phyloP scores from a whole-genome alignment of 2,113 vertebrate genomes.

The Nibea albiflora region DNA sequence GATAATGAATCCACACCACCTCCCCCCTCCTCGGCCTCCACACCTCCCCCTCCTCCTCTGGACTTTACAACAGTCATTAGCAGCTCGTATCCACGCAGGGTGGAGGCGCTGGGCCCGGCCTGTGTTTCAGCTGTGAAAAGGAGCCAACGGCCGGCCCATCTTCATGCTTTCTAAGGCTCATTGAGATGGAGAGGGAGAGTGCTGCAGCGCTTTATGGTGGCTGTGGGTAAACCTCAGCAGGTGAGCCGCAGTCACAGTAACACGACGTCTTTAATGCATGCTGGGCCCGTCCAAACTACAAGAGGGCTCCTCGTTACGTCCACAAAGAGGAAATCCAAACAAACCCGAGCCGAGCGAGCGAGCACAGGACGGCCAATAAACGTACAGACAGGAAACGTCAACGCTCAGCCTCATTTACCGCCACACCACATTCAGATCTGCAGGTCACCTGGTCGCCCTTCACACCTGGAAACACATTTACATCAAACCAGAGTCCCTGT shows the following conservation, averaged over 20 bases:
- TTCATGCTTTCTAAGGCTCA: slow-evolving; percentile 78
- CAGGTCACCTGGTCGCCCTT: no score
- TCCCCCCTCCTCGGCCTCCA: not conserved
- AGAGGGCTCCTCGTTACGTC: slow-evolving; percentile 73
- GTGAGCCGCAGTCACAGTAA: slow-evolving; percentile 67
- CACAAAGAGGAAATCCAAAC: slow-evolving; percentile 81
- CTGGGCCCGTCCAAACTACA: slow-evolving; percentile 66
- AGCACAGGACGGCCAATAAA: no score
- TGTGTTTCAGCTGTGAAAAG: slow-evolving; percentile 73
- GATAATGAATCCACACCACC: slow-evolving; percentile 63
- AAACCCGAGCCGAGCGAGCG: slow-evolving; percentile 37
- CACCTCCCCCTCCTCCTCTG: not conserved
- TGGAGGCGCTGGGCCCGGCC: slow-evolving; percentile 62
- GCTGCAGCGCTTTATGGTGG: slow-evolving; percentile 67
- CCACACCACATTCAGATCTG: no score
- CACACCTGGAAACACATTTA: no score
- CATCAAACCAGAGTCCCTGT: no score
- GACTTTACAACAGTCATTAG: slow-evolving; percentile 83
- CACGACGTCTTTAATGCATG: slow-evolving; percentile 68
- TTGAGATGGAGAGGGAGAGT: slow-evolving; percentile 74
- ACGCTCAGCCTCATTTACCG: no score
- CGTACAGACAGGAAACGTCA: no score
- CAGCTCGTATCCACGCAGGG: slow-evolving; percentile 71
- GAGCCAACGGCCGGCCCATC: slow-evolving; percentile 61
- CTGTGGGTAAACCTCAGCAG: slow-evolving; percentile 76